Conservation (phyloP, 2,797 vertebrate genomes). For the Hemitrygon akajei region DNA sequence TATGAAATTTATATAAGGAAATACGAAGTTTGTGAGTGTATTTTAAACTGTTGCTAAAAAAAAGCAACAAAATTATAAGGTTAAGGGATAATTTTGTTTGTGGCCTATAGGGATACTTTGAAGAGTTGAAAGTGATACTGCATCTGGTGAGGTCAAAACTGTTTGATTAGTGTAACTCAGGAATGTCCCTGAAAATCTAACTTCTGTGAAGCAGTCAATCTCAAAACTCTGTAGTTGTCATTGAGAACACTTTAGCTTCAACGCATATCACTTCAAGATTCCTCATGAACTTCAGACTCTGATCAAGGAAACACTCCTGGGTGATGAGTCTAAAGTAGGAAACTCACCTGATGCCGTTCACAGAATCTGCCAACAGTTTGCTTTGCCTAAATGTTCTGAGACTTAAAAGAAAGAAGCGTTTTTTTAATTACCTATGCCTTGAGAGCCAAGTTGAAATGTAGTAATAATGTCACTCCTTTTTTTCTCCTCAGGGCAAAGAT, state of each 20-base stretch:
- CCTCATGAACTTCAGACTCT: not conserved
- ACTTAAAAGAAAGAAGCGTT: not conserved
- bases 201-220: not conserved
- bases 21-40: not conserved
- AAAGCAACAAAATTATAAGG: not conserved
- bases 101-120: not conserved
- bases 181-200: not conserved
- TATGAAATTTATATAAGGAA: not conserved
- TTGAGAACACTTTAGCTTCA: not conserved
- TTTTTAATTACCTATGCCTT: constrained; percentile 20
- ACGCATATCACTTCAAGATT: not conserved
- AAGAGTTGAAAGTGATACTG: not conserved
- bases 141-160: not conserved
- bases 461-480: constrained; percentile 26
- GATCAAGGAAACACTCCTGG: not conserved
- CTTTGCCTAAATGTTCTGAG: not conserved
- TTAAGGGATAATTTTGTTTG: not conserved
- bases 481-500: constrained; percentile 7
- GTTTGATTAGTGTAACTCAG: not conserved
- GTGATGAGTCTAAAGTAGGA: not conserved
- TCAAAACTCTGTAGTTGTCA: not conserved
- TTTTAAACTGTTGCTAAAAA: not conserved
- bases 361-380: not conserved
- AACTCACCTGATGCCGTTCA: not conserved
- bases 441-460: constrained; percentile 7